phyloP scores from a whole-genome alignment of 1,140 invertebrate species.

The Lordiphosa collinella region DNA sequence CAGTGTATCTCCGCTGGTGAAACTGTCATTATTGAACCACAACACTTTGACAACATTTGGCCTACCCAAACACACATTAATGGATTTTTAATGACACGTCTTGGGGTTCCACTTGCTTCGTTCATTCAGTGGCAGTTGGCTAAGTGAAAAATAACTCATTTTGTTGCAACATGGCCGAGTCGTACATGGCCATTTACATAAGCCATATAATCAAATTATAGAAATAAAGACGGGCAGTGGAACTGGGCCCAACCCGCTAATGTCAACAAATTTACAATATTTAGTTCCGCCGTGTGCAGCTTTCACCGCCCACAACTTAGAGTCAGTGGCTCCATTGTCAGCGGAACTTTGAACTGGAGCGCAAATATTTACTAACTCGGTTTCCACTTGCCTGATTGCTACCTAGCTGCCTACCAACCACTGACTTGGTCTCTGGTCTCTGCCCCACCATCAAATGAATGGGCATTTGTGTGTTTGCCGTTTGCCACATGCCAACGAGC shows the following conservation, averaged over 20 bases:
- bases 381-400: slow-evolving; percentile 32
- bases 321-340: slow-evolving; percentile 22
- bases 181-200: neutral
- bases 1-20: slow-evolving; percentile 20
- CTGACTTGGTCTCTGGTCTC: slow-evolving; percentile 21
- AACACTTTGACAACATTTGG: slow-evolving; percentile 44
- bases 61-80: slow-evolving; percentile 39
- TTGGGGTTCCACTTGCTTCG: neutral
- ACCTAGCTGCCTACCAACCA: slow-evolving; percentile 10
- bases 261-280: slow-evolving; percentile 69
- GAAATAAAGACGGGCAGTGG: neutral
- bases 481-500: slow-evolving; percentile 46
- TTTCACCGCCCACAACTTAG: slow-evolving; percentile 64
- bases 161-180: slow-evolving; percentile 23
- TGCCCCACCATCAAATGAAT: slow-evolving; percentile 37
- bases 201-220: slow-evolving; percentile 41
- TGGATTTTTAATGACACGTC: slow-evolving; percentile 70
- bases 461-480: neutral
- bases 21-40: slow-evolving; percentile 32
- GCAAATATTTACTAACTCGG: slow-evolving; percentile 43
- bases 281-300: slow-evolving; percentile 56
- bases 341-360: slow-evolving; percentile 44
- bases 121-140: slow-evolving; percentile 8
- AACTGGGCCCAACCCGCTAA: slow-evolving; percentile 22
- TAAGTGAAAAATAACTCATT: slow-evolving; percentile 66